phyloP scores from a whole-genome alignment of 2,797 vertebrate genomes.

The Enteromius trimaculatus region DNA sequence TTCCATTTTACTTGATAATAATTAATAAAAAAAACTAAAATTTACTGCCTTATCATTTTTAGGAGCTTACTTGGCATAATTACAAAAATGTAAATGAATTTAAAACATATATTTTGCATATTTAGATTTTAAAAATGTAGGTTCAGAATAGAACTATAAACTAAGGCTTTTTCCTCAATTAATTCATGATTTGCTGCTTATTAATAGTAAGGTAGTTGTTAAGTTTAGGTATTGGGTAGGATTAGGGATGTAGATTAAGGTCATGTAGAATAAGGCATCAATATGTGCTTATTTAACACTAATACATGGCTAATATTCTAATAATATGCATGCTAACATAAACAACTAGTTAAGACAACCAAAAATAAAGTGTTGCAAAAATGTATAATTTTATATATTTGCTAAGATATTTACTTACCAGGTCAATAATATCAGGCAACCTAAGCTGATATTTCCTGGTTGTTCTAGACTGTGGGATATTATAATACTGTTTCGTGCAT shows the following conservation, averaged over 20 bases:
- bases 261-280: too few species aligned
- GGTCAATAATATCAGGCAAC: background rate
- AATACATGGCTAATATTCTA: too few species aligned
- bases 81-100: background rate
- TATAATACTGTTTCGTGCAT: background rate
- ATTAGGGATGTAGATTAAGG: too few species aligned
- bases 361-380: background rate
- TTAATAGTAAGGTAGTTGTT: too few species aligned
- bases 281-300: too few species aligned
- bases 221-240: too few species aligned
- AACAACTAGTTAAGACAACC: too few species aligned
- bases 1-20: background rate
- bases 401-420: background rate
- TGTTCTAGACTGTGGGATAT: background rate
- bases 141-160: too few species aligned
- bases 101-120: background rate
- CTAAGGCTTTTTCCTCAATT: too few species aligned
- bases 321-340: too few species aligned
- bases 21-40: background rate
- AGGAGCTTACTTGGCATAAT: background rate
- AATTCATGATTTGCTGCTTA: too few species aligned
- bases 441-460: background rate
- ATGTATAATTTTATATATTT: background rate
- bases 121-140: background rate
- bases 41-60: background rate